Base-by-base conservation (phyloP, 2,888 invertebrate genomes). In the Neoscelio sp. region DNA sequence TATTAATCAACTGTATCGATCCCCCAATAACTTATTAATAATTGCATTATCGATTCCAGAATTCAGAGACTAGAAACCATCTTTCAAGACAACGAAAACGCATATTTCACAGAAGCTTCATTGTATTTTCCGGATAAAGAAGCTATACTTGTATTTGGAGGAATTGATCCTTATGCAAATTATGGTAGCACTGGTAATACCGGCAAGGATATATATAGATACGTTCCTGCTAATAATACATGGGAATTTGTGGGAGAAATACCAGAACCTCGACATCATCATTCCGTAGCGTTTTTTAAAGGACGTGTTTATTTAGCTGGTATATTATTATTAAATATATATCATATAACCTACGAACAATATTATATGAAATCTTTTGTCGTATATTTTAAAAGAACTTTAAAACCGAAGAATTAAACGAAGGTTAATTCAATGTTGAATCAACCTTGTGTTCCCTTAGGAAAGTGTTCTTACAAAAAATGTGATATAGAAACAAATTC, bases 181-280 rank as follows among this genome's bases (percentile, higher is more conserved):
- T 93, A 93, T 80, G 93, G 93, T 0, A 82, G 90, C 0, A 91
- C 91, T 0, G 91, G 92, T 15, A 94, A 94, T 80, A 92, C 92
- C 1, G 95, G 94, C 3, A 93, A 92, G 85, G 93, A 93, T 85
- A 93, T 95, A 44, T 91, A 89, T 80, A 92, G 93, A 82, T 94
- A 93, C 82, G 92, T 93, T 81, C 92, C 93, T 0, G 91, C 92
- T 5, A 91, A 90, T 3, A 94, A 94, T 86, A 89, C 91, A 10
- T 95, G 95, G 95, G 93, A 94, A 82, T 91, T 92, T 82, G 93
- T 94, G 0, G 94, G 94, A 1, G 93, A 93, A 77, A 91, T 95
- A 76, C 95, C 95, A 0, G 94, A 94, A 84, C 94, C 95, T 0
- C 91, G 95, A 71, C 94, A 94, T 85, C 94, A 95, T 85, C 95